Percentiles rank a stretch among this genome's conserved stretches.
phyloP scores from a whole-genome alignment of 92 coral and sea anemone species.

The Siderastrea radians region DNA sequence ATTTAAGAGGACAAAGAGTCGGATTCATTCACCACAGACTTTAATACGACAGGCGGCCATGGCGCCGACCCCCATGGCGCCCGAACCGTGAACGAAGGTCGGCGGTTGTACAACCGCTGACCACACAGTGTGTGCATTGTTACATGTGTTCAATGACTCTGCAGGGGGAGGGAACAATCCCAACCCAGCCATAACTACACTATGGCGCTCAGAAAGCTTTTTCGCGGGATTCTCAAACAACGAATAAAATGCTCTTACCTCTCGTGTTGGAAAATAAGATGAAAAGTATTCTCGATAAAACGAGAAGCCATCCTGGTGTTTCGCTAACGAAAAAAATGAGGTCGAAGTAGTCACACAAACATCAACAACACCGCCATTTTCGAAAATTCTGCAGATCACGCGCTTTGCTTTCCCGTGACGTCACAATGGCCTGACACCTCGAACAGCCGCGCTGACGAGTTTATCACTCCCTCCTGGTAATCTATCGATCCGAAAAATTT shows the following conservation, averaged over 20 bases:
- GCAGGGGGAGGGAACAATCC: no score
- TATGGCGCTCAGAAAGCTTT: no score
- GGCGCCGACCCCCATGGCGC: no score
- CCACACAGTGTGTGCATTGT: no score
- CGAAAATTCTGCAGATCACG: background rate
- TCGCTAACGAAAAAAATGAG: background rate
- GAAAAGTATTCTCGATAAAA: background rate
- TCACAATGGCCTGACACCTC: slow-evolving; percentile 12
- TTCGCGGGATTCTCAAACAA: background rate
- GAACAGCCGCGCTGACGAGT: slow-evolving; percentile 11
- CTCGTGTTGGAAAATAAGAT: background rate
- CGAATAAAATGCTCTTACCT: background rate
- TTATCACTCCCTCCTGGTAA: slow-evolving; percentile 4
- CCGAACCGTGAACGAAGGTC: no score
- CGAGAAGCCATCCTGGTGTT: background rate
- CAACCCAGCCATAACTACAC: no score
- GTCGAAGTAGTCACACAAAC: background rate
- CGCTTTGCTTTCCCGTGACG: background rate
- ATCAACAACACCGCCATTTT: background rate
- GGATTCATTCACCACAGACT: no score
- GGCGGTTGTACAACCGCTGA: no score
- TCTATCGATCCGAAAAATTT: no score
- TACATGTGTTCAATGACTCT: no score
- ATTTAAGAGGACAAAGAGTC: no score
- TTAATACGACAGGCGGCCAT: no score